These are phyloP conservation scores for Diarsia dahlii DNA, from an alignment of 2,888 invertebrate genomes.

Conservation along the genomic window DNA sequence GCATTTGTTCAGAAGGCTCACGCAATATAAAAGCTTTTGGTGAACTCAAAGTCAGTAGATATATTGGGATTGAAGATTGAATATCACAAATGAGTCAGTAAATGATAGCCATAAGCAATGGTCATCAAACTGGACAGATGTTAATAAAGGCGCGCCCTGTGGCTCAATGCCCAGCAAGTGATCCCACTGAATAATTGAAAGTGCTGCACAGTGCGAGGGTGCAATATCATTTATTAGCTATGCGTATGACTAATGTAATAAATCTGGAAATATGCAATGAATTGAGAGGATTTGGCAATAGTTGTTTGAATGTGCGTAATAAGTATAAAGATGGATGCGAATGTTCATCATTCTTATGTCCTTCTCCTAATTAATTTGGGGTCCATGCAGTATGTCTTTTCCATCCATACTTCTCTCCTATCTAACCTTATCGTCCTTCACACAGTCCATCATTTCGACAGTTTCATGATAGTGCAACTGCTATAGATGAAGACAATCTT, in stretches of 20 bases:
- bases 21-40: neutral
- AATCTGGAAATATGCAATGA: conserved; percentile 28
- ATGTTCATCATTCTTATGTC: neutral
- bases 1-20: neutral
- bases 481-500: neutral
- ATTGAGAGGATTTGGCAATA: conserved; percentile 4
- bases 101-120: conserved; percentile 14
- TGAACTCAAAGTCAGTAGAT: neutral
- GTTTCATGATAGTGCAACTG: neutral
- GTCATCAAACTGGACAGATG: conserved; percentile 65
- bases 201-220: conserved; percentile 49
- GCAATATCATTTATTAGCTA: conserved; percentile 59
- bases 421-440: neutral
- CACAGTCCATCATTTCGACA: neutral
- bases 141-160: conserved; percentile 59
- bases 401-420: neutral
- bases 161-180: conserved; percentile 40
- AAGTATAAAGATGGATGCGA: neutral
- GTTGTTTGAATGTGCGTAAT: conserved; percentile 1
- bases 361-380: neutral
- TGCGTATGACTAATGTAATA: conserved; percentile 49
- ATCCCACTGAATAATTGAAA: conserved; percentile 61
- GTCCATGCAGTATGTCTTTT: neutral
- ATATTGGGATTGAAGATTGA: neutral
- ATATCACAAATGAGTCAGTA: neutral